Base-by-base conservation (phyloP, 1,140 invertebrate genomes). In the Aphelenchoides fujianensis region DNA sequence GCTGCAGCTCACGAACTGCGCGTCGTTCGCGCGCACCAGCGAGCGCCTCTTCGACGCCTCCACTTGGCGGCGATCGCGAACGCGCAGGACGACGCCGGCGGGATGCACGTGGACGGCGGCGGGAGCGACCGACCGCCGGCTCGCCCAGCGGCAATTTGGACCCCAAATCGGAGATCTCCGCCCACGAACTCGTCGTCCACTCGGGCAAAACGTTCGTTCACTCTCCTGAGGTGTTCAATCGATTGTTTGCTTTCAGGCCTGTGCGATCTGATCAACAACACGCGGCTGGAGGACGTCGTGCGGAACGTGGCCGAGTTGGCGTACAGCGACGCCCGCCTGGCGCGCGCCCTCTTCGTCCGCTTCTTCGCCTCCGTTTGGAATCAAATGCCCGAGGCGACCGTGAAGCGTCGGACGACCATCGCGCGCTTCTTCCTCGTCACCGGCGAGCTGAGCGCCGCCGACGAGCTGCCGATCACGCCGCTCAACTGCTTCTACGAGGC, bases 401-500 rank as follows among this genome's bases (percentile, higher is more conserved):
- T 34, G 27, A 48, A 66, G 34, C 16, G 31, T 27, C 27, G 63
- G 30, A 66, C 1, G 30, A 66, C 1, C 23, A 66, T 35, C 30
- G 63, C 63, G 23, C 12, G 32, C 12, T 66, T 66, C 63, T 66
- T 66, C 3, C 12, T 66, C 12, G 12, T 19, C 16, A 27, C 32
- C 53, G 63, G 63, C 1, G 12, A n/a, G 12, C 2, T 37, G 12
- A 35, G 12, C n/a, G n/a, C 63, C 19, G 19, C 27, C 9, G 32
- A 34, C 0, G 27, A 66, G 31, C 12, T 66, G 31, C 28, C 63
- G 2, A 1, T 66, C 36, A 66, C 63, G n/a, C 63, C 63, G 12
- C n/a, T 66, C 36, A 30, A 66, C 53, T 66, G 63, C 32, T 66
- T 66, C 32, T 66, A 66, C 32, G 63, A 32, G 19, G 63, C 63